phyloP scores from a whole-genome alignment of 2,113 vertebrate species.

The Lepus americanus region DNA sequence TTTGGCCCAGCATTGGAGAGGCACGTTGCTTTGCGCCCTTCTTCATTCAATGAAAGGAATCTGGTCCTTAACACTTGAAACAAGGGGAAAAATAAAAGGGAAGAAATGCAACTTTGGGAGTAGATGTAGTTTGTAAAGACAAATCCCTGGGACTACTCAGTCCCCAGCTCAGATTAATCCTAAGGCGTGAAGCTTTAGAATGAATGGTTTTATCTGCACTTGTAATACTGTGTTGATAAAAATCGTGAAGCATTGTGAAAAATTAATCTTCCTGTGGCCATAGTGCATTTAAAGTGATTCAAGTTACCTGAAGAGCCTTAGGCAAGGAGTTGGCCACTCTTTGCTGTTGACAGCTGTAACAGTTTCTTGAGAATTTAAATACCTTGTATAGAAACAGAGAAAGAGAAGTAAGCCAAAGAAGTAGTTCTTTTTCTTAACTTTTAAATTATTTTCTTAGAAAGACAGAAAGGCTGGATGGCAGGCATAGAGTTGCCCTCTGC shows the following conservation, averaged over 20 bases:
- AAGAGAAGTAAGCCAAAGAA: not conserved
- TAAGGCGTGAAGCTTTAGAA: slow-evolving; percentile 10
- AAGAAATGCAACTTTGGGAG: slow-evolving; percentile 55
- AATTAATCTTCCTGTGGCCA: slow-evolving; percentile 26
- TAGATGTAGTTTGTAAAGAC: slow-evolving; percentile 39
- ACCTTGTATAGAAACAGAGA: not conserved
- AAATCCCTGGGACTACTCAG: slow-evolving; percentile 1
- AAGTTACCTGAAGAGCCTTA: slow-evolving; percentile 41
- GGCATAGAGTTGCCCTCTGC: no score
- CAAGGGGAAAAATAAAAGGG: slow-evolving; percentile 42
- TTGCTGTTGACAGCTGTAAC: not conserved
- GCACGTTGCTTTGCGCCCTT: slow-evolving; percentile 21
- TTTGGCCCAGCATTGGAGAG: slow-evolving; percentile 59
- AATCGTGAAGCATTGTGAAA: slow-evolving; percentile 50
- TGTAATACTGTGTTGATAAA: slow-evolving; percentile 57
- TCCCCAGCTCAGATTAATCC: slow-evolving; percentile 46
- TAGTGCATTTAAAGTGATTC: slow-evolving; percentile 21
- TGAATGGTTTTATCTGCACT: slow-evolving; percentile 33
- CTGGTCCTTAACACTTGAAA: slow-evolving; percentile 53
- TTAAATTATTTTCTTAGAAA: no score
- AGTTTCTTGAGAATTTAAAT: slow-evolving; percentile 22
- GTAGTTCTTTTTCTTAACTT: no score
- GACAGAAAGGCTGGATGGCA: no score
- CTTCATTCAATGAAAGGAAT: slow-evolving; percentile 38
- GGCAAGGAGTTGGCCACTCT: not conserved